Percentiles rank a stretch among this genome's conserved stretches.
Evolutionary conservation across 2,888 invertebrate genomes (phyloP).

Genomic region (Cacoxenus indagator): DNA sequence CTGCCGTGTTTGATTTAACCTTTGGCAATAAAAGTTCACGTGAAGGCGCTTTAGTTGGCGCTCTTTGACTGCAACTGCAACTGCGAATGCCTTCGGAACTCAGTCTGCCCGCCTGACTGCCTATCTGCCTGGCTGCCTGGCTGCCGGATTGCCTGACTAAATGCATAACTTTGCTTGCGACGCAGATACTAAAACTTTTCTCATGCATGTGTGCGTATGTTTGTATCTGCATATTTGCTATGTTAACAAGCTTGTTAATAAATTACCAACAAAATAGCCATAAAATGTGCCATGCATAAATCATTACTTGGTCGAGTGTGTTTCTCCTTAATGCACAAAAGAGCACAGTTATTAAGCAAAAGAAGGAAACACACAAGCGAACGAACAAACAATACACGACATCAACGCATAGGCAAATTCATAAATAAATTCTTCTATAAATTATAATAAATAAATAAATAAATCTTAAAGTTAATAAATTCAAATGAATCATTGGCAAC

Average conservation of each 20-base stretch:
- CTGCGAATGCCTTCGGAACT: neutral
- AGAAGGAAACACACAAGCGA: neutral
- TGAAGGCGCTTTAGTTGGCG: constrained; percentile 7
- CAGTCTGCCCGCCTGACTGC: neutral
- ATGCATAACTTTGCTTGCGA: constrained; percentile 17
- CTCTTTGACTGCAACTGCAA: neutral
- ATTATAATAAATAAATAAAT: constrained; percentile 44
- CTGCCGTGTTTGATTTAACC: constrained; percentile 42
- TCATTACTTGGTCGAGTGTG: constrained; percentile 34
- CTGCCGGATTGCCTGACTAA: constrained; percentile 29
- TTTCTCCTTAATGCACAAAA: neutral
- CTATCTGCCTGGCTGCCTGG: constrained; percentile 26
- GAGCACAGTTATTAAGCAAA: neutral
- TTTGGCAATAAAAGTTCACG: constrained; percentile 32
- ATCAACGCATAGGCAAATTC: constrained; percentile 7
- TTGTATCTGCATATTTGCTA: constrained; percentile 37
- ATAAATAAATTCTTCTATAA: constrained; percentile 50
- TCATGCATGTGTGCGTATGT: constrained; percentile 44
- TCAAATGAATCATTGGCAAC: constrained; percentile 51
- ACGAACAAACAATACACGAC: neutral
- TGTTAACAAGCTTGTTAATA: constrained; percentile 64
- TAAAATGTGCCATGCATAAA: constrained; percentile 62
- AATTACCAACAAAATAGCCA: constrained; percentile 63
- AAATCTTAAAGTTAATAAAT: constrained; percentile 43
- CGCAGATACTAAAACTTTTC: constrained; percentile 22